A percentile compares a stretch with the other conserved stretches of the same genome.
These are phyloP conservation scores for Ormyrus nitidulus DNA, from an alignment of 2,888 invertebrate genomes.

Conservation along the genomic window DNA sequence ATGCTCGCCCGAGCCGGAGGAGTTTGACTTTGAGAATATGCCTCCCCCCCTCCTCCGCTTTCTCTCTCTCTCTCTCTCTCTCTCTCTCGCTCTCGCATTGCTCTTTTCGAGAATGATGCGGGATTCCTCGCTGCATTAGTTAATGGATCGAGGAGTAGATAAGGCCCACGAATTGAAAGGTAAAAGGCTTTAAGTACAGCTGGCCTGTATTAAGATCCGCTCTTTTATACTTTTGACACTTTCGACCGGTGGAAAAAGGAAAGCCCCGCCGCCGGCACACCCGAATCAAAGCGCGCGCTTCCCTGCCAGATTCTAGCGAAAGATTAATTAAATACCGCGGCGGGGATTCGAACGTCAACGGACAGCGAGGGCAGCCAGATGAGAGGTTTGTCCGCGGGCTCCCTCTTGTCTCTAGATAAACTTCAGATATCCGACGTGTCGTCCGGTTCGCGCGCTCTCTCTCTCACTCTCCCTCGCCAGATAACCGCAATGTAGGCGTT, in stretches of 20 bases:
- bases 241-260: too few relatives aligned
- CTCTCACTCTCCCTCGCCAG: neutral
- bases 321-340: too few relatives aligned
- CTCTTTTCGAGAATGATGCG: conserved; percentile 17
- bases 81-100: neutral
- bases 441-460: conserved; percentile 29
- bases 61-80: too few relatives aligned
- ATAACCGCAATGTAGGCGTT: conserved; percentile 49
- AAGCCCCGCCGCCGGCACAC: too few relatives aligned
- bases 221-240: too few relatives aligned
- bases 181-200: neutral
- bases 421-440: conserved; percentile 41
- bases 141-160: conserved; percentile 30
- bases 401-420: conserved; percentile 32
- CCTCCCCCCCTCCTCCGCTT: too few relatives aligned
- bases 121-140: neutral
- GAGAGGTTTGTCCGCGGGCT: neutral
- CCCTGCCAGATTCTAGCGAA: too few relatives aligned
- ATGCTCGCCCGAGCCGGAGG: neutral
- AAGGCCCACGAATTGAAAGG: conserved; percentile 11
- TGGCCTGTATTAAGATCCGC: too few relatives aligned
- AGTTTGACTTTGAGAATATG: neutral
- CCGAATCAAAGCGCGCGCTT: too few relatives aligned
- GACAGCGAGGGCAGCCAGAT: neutral
- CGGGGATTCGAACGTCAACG: neutral